phyloP scores from a whole-genome alignment of 2,888 invertebrate species.

The Dasysyrphus tricinctus region DNA sequence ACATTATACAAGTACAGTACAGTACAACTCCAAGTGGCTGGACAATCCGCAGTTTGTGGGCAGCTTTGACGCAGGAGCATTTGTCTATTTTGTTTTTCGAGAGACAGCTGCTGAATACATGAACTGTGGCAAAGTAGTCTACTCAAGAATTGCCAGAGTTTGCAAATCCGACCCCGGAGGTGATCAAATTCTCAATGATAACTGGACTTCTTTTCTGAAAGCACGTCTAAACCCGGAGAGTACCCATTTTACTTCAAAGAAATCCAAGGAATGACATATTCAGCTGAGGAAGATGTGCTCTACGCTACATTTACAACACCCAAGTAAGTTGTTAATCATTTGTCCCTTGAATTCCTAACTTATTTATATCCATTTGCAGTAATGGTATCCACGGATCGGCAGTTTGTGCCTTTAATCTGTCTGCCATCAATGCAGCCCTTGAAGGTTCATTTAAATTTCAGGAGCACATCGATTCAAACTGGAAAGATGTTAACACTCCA shows the following conservation, averaged over 20 bases:
- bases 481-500: constrained; percentile 88
- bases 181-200: constrained; percentile 89
- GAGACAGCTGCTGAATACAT: constrained; percentile 96
- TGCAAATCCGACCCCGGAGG: constrained; percentile 96
- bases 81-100: constrained; percentile 95
- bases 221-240: constrained; percentile 93
- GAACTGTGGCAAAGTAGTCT: constrained; percentile 96
- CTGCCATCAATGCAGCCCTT: constrained; percentile 91
- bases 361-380: constrained; percentile 81
- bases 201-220: constrained; percentile 96
- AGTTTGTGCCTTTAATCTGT: constrained; percentile 94
- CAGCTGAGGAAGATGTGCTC: constrained; percentile 90
- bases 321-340: constrained; percentile 84
- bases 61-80: constrained; percentile 94
- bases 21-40: constrained; percentile 93
- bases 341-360: background rate
- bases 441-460: constrained; percentile 94
- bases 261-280: constrained; percentile 92
- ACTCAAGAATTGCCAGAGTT: constrained; percentile 94
- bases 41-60: constrained; percentile 97
- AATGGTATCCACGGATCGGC: constrained; percentile 96
- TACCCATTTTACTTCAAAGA: constrained; percentile 95
- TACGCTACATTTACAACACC: constrained; percentile 94
- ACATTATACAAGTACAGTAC: constrained; percentile 86
- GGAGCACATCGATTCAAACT: constrained; percentile 89